Percentiles rank a stretch among this genome's conserved stretches.
phyloP scores from a whole-genome alignment of 2,113 vertebrate species.

The Tenrec ecaudatus region DNA sequence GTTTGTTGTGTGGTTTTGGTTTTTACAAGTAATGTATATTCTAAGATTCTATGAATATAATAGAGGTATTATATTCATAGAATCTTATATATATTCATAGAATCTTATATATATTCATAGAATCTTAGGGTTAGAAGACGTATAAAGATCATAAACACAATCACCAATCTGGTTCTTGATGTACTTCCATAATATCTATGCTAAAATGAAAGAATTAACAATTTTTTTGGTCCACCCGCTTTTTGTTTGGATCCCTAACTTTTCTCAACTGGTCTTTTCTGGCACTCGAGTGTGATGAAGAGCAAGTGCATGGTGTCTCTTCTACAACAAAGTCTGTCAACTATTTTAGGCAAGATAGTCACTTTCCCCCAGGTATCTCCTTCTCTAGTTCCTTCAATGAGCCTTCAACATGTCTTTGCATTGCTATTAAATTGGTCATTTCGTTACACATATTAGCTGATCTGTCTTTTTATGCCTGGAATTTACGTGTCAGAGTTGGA shows the following conservation, averaged over 20 bases:
- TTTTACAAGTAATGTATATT: too few relatives aligned
- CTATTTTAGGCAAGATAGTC: not conserved
- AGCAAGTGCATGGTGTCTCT: not conserved
- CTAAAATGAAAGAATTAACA: not conserved
- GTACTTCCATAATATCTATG: not conserved
- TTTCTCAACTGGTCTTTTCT: not conserved
- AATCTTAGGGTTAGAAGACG: not conserved
- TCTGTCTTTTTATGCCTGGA: not conserved
- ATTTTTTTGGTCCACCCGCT: not conserved
- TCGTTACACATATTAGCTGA: slow-evolving; percentile 5
- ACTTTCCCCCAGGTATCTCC: not conserved
- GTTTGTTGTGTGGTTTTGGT: too few relatives aligned
- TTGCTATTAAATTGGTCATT: not conserved
- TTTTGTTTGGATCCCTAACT: not conserved
- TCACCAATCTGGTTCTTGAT: not conserved
- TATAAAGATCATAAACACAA: not conserved
- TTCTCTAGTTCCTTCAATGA: not conserved
- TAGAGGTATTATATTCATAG: too few relatives aligned
- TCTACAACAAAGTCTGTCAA: not conserved
- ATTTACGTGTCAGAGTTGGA: not conserved
- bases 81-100: too few relatives aligned
- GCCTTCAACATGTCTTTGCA: not conserved
- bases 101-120: too few relatives aligned
- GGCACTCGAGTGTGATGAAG: not conserved
- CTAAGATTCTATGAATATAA: too few relatives aligned